Base-by-base conservation (phyloP, 2,113 vertebrate genomes). In the Corydoras maculifer region DNA sequence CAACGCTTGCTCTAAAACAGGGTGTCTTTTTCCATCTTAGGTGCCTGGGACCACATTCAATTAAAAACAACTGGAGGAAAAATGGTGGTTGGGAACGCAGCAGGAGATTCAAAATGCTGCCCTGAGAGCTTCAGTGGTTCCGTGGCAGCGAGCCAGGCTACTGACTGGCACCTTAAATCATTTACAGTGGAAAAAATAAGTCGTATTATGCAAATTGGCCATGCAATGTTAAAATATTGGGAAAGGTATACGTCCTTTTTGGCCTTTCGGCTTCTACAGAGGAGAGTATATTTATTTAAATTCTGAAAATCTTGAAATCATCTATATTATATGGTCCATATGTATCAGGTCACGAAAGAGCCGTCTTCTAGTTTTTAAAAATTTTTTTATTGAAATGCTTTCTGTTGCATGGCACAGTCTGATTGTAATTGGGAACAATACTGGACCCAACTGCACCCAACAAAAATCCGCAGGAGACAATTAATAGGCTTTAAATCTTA, bases 1-100 rank as follows among this genome's bases (percentile, higher is more conserved):
- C 77, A 76, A 76, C 72, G 69, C 69, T 75, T 35, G 69, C 51
- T n/a, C 71, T 74, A 58, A 65, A 50, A 55, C 43, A 73, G 66
- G 63, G 63, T 74, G 74, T 65, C 65, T 61, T 72, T 75, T 65
- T 71, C 68, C 58, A 29, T 75, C 72, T 18, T 65, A 65, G 75
- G 72, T 69, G 75, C 63, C 29, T 15, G 62, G 49, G 65, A 72
- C 58, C 65, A 55, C 72, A 74, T 75, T 78, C 77, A 73, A 61
- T 77, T 77, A 75, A 75, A 79, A 68, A 65, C 71, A 75, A 61
- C 60, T 35, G 18, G 62, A 60, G 25, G 73, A 67, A 51, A 31
- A 65, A 58, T 35, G 63, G 31, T 60, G 62, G 9, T 54, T 58
- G 64, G 31, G 58, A 18, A 58, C 65, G 29, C 18, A 58, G 66